A percentile compares a stretch with the other conserved stretches of the same genome.
Conservation (phyloP, 2,113 vertebrate genomes). For the Sula dactylatra region DNA sequence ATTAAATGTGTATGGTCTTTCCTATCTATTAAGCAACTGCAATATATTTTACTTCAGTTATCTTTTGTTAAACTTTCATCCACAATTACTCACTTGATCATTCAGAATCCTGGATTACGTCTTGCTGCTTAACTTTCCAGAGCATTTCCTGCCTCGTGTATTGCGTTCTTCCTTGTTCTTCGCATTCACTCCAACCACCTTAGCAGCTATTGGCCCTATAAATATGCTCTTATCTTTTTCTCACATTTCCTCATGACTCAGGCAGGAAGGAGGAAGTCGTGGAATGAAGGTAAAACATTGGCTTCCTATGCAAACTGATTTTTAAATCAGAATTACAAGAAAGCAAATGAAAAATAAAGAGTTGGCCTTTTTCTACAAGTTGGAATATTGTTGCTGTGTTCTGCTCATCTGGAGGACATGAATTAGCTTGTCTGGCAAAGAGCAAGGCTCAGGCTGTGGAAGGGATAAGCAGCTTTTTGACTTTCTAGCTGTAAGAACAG, state of each 20-base stretch:
- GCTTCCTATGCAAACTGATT: not conserved
- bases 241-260: not conserved
- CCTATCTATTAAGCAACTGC: not conserved
- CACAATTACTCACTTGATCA: not conserved
- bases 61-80: not conserved
- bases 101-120: not conserved
- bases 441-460: accelerated
- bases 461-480: not conserved
- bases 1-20: not conserved
- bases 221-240: not conserved
- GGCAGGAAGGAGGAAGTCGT: not conserved
- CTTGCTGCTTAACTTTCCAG: not conserved
- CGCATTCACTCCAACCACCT: not conserved
- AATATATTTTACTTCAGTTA: not conserved
- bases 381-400: not conserved
- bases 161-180: not conserved
- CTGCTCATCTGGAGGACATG: not conserved
- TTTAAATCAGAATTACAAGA: not conserved
- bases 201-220: not conserved
- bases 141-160: not conserved
- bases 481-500: not conserved
- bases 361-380: not conserved
- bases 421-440: not conserved
- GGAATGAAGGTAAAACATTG: not conserved
- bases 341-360: not conserved